Conservation (phyloP, 1,140 invertebrate genomes). For the Branchinecta lindahli region DNA sequence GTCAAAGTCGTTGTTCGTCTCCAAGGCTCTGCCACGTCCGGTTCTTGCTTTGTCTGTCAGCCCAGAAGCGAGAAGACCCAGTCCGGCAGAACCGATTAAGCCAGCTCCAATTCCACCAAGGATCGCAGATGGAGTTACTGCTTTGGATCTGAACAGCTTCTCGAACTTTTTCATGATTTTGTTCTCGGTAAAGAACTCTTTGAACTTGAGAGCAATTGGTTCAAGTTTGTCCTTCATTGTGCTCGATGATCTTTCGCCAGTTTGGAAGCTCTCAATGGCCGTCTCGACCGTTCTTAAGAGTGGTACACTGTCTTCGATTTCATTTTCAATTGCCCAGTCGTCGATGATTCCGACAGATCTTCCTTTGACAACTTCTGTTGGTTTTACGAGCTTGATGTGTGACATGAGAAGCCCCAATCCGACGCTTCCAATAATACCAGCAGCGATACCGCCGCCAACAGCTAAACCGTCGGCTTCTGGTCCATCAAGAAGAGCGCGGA, state of each 20-base stretch:
- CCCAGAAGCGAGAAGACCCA: background rate
- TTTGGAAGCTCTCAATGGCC: background rate
- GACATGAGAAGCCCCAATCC: background rate
- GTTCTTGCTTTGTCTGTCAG: background rate
- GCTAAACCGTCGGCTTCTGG: background rate
- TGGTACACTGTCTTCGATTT: background rate
- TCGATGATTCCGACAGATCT: background rate
- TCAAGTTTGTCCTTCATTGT: background rate
- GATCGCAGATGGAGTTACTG: background rate
- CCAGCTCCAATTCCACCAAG: conserved; percentile 1
- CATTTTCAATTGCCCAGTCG: conserved; percentile 1
- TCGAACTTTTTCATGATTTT: background rate
- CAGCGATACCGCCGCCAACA: background rate
- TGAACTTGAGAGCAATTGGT: background rate
- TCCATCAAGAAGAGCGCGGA: background rate
- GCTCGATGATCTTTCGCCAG: background rate
- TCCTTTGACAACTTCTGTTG: background rate
- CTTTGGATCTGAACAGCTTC: background rate
- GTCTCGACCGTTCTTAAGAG: background rate
- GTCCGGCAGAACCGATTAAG: background rate
- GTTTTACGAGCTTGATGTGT: background rate
- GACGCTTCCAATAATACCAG: background rate
- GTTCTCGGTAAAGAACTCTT: conserved; percentile 4
- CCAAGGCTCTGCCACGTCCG: background rate
- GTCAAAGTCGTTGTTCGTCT: background rate